Conservation (phyloP, 2,888 invertebrate species). For the Tinea trinotella region DNA sequence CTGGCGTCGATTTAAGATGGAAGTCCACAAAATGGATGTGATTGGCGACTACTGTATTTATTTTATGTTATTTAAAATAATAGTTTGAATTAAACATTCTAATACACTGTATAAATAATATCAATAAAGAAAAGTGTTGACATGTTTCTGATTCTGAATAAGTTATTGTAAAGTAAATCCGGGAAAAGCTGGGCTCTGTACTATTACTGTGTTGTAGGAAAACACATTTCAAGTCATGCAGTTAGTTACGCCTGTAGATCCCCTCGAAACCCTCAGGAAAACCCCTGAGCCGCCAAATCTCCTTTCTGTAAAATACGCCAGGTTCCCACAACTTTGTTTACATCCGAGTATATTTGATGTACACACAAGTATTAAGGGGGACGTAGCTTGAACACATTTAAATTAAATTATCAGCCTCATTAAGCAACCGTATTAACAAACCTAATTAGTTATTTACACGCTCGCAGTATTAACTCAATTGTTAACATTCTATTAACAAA, state of each 20-base stretch:
- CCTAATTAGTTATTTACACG: not conserved
- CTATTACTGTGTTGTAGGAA: slow-evolving; percentile 31
- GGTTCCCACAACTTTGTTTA: slow-evolving; percentile 4
- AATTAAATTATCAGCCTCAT: not conserved
- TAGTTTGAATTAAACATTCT: no score
- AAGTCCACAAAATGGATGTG: no score
- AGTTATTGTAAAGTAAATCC: slow-evolving; percentile 33
- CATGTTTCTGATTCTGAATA: slow-evolving; percentile 1
- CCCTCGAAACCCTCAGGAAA: slow-evolving; percentile 38
- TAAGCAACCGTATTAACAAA: not conserved
- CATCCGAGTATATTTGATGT: not conserved
- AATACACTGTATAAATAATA: no score
- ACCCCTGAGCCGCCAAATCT: slow-evolving; percentile 41
- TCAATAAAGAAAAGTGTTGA: not conserved
- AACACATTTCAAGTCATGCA: slow-evolving; percentile 51
- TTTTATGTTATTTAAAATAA: no score
- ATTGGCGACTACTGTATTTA: no score
- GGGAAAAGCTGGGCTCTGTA: slow-evolving; percentile 42
- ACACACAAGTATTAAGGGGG: not conserved
- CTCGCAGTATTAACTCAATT: not conserved
- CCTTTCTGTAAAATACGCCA: slow-evolving; percentile 39
- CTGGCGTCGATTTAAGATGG: no score
- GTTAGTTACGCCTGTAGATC: slow-evolving; percentile 51
- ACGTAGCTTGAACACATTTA: slow-evolving; percentile 7
- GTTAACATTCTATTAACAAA: no score